A percentile compares a stretch with the other conserved stretches of the same genome.
Conservation (phyloP, 2,113 vertebrate species). For the Nibea albiflora region DNA sequence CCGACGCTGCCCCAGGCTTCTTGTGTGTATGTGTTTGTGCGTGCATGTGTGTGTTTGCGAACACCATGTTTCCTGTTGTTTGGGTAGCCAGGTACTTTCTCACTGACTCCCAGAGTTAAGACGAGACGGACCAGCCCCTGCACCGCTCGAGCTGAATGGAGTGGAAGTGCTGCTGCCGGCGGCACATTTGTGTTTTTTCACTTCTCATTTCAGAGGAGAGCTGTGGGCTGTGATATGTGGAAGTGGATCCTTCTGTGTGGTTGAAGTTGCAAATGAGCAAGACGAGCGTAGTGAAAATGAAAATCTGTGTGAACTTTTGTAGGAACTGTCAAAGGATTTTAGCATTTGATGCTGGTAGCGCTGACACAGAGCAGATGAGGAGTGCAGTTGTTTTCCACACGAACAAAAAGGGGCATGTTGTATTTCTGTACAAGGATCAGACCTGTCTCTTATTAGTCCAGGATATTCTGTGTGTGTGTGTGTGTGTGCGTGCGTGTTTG, state of each 20-base stretch:
- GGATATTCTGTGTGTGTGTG: background rate
- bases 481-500: background rate
- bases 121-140: background rate
- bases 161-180: slow-evolving; percentile 71
- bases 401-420: background rate
- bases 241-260: background rate
- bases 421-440: background rate
- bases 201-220: slow-evolving; percentile 25
- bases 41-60: slow-evolving; percentile 9
- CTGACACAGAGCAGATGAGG: background rate
- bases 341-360: background rate
- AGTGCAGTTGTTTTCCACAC: background rate
- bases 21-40: slow-evolving; percentile 33
- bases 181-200: slow-evolving; percentile 32
- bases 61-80: slow-evolving; percentile 71
- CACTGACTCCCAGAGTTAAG: slow-evolving; percentile 26
- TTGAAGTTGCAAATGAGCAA: slow-evolving; percentile 14
- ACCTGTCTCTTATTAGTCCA: background rate
- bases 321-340: background rate
- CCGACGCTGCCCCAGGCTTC: slow-evolving; percentile 44
- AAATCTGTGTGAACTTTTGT: slow-evolving; percentile 6
- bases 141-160: slow-evolving; percentile 87
- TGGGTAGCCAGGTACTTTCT: slow-evolving; percentile 67
- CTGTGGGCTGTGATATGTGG: background rate
- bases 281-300: background rate